Conservation (phyloP, 2,113 vertebrate genomes). For the Rynchops niger region DNA sequence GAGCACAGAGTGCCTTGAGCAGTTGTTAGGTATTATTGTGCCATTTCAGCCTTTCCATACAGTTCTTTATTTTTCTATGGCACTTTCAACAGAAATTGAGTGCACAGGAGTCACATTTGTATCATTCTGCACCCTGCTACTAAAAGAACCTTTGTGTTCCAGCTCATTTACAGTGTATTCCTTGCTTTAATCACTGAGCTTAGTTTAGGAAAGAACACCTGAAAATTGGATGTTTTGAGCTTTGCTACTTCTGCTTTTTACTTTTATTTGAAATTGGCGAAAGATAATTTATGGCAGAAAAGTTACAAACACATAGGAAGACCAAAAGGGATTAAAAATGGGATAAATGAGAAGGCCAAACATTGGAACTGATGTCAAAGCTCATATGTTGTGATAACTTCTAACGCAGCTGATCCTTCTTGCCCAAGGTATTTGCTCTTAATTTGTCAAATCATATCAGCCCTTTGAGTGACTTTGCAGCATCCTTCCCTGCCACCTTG, state of each 20-base stretch:
- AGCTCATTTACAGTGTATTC: not conserved
- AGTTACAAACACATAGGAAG: not conserved
- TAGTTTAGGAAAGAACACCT: not conserved
- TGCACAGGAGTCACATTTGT: not conserved
- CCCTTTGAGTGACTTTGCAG: not conserved
- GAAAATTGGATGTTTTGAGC: not conserved
- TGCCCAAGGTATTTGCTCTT: not conserved
- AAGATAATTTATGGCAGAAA: not conserved
- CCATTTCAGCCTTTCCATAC: not conserved
- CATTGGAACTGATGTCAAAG: rapidly evolving
- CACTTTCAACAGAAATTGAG: not conserved
- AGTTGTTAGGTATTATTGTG: not conserved
- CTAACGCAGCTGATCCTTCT: not conserved
- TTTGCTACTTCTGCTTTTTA: not conserved
- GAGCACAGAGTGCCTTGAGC: not conserved
- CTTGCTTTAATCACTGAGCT: not conserved
- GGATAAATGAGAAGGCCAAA: not conserved
- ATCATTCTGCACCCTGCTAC: not conserved
- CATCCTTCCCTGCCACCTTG: not conserved
- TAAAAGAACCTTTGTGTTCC: not conserved
- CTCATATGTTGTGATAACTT: not conserved
- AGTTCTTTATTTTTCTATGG: not conserved
- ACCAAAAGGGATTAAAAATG: not conserved
- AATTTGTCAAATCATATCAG: not conserved
- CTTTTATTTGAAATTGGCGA: not conserved